These are phyloP conservation scores for Hirudinaria manillensis DNA, from an alignment of 2,888 invertebrate species.

Conservation along the genomic window DNA sequence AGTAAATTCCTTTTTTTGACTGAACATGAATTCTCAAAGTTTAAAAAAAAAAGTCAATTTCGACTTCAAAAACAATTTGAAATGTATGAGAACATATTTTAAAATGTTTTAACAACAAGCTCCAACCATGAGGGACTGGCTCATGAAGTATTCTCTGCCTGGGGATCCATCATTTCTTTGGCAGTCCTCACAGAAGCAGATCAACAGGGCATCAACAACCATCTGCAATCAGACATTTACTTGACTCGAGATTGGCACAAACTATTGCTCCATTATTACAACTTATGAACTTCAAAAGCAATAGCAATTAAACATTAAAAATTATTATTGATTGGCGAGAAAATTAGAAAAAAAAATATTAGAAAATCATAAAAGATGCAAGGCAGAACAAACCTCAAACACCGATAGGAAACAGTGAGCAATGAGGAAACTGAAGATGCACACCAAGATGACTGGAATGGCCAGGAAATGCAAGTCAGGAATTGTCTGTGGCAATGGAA, in stretches of 20 bases:
- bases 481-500: constrained; percentile 20
- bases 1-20: background rate
- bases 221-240: constrained; percentile 60
- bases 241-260: too few species aligned
- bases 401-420: constrained; percentile 86
- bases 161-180: constrained; percentile 66
- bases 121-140: constrained; percentile 50
- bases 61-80: background rate
- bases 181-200: constrained; percentile 88
- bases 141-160: constrained; percentile 53
- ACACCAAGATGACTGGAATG: constrained; percentile 73
- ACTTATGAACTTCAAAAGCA: too few species aligned
- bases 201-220: constrained; percentile 84
- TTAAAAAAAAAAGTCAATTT: background rate
- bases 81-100: background rate
- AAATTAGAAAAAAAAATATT: background rate
- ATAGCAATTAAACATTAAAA: too few species aligned
- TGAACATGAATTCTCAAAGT: background rate
- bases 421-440: constrained; percentile 79
- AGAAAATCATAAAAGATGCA: background rate
- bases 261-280: too few species aligned
- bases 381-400: constrained; percentile 67
- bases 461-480: constrained; percentile 49
- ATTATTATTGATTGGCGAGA: too few species aligned
- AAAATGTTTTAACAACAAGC: background rate